A percentile compares a stretch with the other conserved stretches of the same genome.
Evolutionary conservation across 2,797 vertebrate genomes (phyloP).

Genomic region (Mionectes olivaceus): DNA sequence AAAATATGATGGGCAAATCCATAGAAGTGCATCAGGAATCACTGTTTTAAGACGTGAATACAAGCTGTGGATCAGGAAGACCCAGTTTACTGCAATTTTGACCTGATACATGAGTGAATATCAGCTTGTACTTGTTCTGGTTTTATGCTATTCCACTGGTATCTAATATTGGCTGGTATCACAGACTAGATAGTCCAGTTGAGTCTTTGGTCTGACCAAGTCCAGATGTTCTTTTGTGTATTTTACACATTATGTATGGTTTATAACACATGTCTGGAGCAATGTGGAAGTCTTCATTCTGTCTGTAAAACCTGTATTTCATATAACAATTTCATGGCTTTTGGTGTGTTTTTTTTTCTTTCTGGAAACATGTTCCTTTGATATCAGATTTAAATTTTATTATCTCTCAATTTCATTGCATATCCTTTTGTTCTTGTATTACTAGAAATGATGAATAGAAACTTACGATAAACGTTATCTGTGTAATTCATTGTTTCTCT

Average conservation of each 20-base stretch:
- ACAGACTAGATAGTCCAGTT: neutral
- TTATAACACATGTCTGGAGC: neutral
- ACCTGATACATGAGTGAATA: neutral
- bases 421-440: slow-evolving; percentile 26
- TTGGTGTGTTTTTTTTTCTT: neutral
- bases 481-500: slow-evolving; percentile 39
- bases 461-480: slow-evolving; percentile 1
- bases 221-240: neutral
- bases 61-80: neutral
- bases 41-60: neutral
- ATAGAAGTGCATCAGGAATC: neutral
- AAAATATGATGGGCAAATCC: neutral
- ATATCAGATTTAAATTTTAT: slow-evolving; percentile 27
- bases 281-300: neutral
- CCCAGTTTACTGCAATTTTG: neutral
- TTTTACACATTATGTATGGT: neutral
- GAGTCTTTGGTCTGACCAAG: neutral
- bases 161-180: neutral
- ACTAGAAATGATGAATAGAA: slow-evolving; percentile 23
- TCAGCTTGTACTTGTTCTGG: neutral
- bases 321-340: neutral
- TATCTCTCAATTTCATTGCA: slow-evolving; percentile 33
- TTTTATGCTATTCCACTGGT: neutral
- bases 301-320: neutral
- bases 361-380: slow-evolving; percentile 6